These are phyloP conservation scores for Nemapogon koenigi DNA, from an alignment of 2,888 invertebrate genomes.

Conservation along the genomic window DNA sequence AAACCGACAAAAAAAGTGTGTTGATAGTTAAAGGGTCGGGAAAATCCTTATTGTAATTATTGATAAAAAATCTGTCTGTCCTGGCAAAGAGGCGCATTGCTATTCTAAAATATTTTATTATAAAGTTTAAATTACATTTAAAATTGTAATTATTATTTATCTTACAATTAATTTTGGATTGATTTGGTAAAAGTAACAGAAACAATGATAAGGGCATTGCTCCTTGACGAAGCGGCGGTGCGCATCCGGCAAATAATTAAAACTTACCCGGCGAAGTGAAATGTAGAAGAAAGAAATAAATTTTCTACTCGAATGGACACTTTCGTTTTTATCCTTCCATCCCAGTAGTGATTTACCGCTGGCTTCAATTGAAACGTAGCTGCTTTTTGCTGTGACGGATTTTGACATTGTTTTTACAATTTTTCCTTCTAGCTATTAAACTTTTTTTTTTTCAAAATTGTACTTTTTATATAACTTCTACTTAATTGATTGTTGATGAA, in stretches of 20 bases:
- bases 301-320: conserved; percentile 46
- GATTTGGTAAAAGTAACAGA: conserved; percentile 5
- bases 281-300: conserved; percentile 50
- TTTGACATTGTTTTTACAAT: conserved; percentile 8
- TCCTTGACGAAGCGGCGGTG: conserved; percentile 32
- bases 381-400: conserved; percentile 8
- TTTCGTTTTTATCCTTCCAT: conserved; percentile 45
- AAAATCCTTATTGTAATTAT: no score
- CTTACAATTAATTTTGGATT: no score
- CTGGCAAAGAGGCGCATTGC: no score
- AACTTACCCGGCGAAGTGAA: conserved; percentile 48
- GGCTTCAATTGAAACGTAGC: conserved; percentile 8
- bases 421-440: conserved; percentile 3
- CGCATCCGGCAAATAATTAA: conserved; percentile 57
- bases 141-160: no score
- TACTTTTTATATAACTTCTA: no score
- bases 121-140: no score
- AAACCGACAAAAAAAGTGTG: no score
- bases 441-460: no score
- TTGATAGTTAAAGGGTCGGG: no score
- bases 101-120: no score
- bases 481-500: no score
- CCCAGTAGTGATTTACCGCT: conserved; percentile 35
- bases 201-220: conserved; percentile 28
- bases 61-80: no score